Conservation (phyloP, 2,113 vertebrate species). For the Apus apus region DNA sequence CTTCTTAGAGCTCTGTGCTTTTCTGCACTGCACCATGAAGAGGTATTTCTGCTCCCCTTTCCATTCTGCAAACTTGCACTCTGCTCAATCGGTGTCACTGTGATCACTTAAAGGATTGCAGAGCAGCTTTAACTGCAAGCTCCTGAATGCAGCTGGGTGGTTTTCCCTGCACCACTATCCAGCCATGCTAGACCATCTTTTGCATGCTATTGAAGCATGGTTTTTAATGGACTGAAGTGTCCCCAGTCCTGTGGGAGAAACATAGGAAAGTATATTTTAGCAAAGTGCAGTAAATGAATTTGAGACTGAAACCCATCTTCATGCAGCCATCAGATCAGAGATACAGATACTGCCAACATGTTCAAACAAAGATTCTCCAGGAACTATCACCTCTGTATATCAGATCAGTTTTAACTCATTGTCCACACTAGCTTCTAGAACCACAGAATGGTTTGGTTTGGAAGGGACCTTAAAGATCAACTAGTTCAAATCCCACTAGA, state of each 20-base stretch:
- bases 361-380: not conserved
- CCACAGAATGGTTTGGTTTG: no score
- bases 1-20: not conserved
- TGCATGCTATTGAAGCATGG: not conserved
- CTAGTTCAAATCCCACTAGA: no score
- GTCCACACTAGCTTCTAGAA: not conserved
- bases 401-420: not conserved
- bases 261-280: not conserved
- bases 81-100: not conserved
- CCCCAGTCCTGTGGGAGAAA: not conserved
- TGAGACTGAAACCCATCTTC: not conserved
- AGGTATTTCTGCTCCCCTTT: not conserved
- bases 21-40: not conserved
- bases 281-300: not conserved
- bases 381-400: not conserved
- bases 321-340: accelerated
- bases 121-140: not conserved
- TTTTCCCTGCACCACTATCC: not conserved
- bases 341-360: not conserved
- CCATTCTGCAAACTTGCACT: not conserved
- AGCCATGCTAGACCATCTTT: not conserved
- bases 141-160: not conserved
- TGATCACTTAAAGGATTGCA: not conserved
- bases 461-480: no score
- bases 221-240: not conserved